These are phyloP conservation scores for Campoletis sonorensis DNA, from an alignment of 1,140 invertebrate species.

Conservation along the genomic window DNA sequence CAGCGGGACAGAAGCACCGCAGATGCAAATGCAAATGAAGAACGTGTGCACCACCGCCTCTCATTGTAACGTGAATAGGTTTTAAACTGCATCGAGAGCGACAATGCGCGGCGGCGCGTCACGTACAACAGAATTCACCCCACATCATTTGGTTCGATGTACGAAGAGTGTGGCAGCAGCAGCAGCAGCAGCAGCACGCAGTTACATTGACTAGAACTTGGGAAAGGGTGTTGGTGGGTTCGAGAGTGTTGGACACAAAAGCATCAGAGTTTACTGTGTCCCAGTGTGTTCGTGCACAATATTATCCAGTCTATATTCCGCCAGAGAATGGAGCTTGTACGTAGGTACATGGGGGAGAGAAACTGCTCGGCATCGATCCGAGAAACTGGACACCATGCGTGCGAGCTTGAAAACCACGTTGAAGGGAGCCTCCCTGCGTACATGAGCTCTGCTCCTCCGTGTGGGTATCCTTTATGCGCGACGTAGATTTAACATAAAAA, in stretches of 20 bases:
- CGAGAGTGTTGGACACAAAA: constrained; percentile 20
- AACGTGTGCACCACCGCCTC: constrained; percentile 41
- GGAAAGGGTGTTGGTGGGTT: background rate
- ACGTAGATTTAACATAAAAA: background rate
- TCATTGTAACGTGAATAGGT: constrained; percentile 46
- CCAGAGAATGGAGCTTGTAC: background rate
- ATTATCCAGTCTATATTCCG: constrained; percentile 23
- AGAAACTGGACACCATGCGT: constrained; percentile 41
- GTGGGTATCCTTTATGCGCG: background rate
- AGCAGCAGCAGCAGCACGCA: no score
- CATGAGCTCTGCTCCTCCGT: background rate
- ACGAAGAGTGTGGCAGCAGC: background rate
- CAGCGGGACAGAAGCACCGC: background rate
- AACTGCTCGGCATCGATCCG: constrained; percentile 28
- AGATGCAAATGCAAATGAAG: constrained; percentile 54
- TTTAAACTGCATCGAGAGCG: constrained; percentile 48
- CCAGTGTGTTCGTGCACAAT: background rate
- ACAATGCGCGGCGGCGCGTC: constrained; percentile 56
- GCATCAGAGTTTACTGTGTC: constrained; percentile 6
- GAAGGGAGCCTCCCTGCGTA: constrained; percentile 6
- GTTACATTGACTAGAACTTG: background rate
- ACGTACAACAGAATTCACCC: constrained; percentile 48
- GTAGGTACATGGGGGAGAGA: constrained; percentile 9
- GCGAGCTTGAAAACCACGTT: constrained; percentile 14
- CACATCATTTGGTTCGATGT: constrained; percentile 6